These are phyloP conservation scores for Puma concolor DNA, from an alignment of 2,113 vertebrate species.

Conservation along the genomic window DNA sequence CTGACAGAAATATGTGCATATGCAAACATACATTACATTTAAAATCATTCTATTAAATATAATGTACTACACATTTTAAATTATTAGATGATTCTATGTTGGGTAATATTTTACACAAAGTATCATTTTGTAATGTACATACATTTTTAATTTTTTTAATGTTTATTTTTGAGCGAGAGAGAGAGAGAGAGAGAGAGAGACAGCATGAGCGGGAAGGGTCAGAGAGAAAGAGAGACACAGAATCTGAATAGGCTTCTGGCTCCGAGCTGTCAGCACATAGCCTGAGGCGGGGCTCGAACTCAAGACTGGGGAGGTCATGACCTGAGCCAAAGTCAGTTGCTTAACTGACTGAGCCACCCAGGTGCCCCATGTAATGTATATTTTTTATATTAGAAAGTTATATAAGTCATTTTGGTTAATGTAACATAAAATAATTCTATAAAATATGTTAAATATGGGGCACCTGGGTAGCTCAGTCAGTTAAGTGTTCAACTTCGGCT, in stretches of 20 bases:
- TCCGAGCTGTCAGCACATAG: too few relatives aligned
- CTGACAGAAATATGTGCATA: not conserved
- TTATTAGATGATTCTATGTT: not conserved
- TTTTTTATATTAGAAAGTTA: not conserved
- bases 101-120: not conserved
- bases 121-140: not conserved
- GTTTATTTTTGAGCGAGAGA: too few relatives aligned
- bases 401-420: not conserved
- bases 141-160: not conserved
- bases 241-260: too few relatives aligned
- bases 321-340: too few relatives aligned
- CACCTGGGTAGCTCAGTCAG: too few relatives aligned
- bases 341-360: too few relatives aligned
- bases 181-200: too few relatives aligned
- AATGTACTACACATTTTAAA: not conserved
- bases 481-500: too few relatives aligned
- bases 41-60: not conserved
- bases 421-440: not conserved
- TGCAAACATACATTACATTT: not conserved
- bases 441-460: not conserved
- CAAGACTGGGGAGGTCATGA: too few relatives aligned
- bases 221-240: too few relatives aligned
- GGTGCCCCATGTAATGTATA: not conserved
- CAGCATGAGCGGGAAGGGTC: too few relatives aligned
- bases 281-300: too few relatives aligned